A percentile compares a stretch with the other conserved stretches of the same genome.
phyloP scores from a whole-genome alignment of 1,140 invertebrate genomes.

The Heliconius eleuchia region DNA sequence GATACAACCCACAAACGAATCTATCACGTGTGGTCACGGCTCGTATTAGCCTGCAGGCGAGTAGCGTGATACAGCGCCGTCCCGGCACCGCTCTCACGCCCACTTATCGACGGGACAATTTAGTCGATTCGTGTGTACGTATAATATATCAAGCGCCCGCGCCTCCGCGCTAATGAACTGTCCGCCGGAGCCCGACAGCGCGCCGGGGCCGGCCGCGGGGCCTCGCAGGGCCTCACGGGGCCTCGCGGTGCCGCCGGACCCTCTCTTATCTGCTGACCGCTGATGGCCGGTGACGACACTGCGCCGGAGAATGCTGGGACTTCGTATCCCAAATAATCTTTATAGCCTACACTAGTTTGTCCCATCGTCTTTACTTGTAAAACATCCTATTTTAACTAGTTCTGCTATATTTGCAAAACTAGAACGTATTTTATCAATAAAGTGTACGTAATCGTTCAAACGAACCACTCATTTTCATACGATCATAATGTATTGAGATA shows the following conservation, averaged over 20 bases:
- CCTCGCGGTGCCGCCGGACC: neutral
- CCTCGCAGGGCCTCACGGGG: neutral
- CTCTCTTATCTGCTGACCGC: conserved; percentile 38
- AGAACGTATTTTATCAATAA: neutral
- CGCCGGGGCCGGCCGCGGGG: conserved; percentile 13
- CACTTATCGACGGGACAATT: conserved; percentile 73
- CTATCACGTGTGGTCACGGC: neutral
- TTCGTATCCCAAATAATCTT: neutral
- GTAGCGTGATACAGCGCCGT: conserved; percentile 14
- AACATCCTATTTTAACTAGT: neutral
- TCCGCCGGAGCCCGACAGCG: conserved; percentile 26
- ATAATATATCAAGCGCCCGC: conserved; percentile 64
- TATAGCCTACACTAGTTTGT: neutral
- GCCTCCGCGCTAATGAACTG: conserved; percentile 55
- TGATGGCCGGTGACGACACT: conserved; percentile 34
- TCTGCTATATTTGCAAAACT: neutral
- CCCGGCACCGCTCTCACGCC: conserved; percentile 52
- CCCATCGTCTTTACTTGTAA: neutral
- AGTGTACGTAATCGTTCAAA: neutral
- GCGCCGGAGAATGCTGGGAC: conserved; percentile 23
- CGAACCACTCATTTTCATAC: neutral
- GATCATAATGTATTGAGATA: neutral
- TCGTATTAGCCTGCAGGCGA: neutral
- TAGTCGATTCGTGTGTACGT: conserved; percentile 67
- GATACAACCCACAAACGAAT: neutral